A percentile compares a stretch with the other conserved stretches of the same genome.
These are phyloP conservation scores for Caenorhabditis elegans DNA, from an alignment of 1,140 invertebrate species.

Conservation along the genomic window DNA sequence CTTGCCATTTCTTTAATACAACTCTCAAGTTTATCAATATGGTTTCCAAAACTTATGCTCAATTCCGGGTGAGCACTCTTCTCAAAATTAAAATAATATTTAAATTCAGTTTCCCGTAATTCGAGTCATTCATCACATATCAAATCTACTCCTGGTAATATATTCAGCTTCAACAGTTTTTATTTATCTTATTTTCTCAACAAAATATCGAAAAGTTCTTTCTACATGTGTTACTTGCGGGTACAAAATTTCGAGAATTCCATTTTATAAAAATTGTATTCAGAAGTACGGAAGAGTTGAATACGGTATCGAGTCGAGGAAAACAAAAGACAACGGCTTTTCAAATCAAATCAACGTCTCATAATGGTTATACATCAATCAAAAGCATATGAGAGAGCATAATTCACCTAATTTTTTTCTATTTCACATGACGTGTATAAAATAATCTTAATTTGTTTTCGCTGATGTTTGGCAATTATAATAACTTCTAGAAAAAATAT, in stretches of 20 bases:
- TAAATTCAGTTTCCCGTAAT: slow-evolving; percentile 1
- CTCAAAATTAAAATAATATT: not conserved
- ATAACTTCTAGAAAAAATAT: too few relatives aligned
- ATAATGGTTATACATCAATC: not conserved
- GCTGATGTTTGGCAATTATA: too few relatives aligned
- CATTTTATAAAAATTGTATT: not conserved
- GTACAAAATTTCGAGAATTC: not conserved
- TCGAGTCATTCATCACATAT: slow-evolving; percentile 13
- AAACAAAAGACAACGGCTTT: not conserved
- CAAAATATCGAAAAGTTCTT: slow-evolving; percentile 6
- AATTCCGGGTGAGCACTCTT: not conserved
- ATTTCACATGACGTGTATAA: too few relatives aligned
- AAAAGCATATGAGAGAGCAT: not conserved
- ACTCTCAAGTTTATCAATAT: slow-evolving; percentile 11
- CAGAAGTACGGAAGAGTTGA: not conserved
- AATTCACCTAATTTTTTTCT: too few relatives aligned
- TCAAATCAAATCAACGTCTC: not conserved
- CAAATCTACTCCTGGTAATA: not conserved
- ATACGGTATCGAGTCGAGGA: not conserved
- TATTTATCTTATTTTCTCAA: slow-evolving; percentile 11
- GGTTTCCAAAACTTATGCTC: not conserved
- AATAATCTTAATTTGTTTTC: too few relatives aligned
- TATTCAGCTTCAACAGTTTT: slow-evolving; percentile 5
- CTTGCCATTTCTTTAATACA: slow-evolving; percentile 16
- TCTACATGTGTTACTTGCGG: not conserved